These are phyloP conservation scores for Pardosa pseudoannulata DNA, from an alignment of 2,888 invertebrate genomes.

Conservation along the genomic window DNA sequence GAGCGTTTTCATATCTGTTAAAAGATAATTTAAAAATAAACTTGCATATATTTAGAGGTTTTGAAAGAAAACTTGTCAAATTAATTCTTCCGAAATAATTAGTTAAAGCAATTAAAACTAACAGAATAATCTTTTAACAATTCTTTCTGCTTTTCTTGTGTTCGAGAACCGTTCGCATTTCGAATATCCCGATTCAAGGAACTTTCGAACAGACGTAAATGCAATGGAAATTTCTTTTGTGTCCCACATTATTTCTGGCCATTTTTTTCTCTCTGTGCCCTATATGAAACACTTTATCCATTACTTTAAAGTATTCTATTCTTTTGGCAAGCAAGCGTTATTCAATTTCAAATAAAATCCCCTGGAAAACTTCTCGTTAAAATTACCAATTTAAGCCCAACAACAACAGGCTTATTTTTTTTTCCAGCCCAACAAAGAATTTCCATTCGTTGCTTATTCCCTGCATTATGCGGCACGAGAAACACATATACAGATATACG, in stretches of 20 bases:
- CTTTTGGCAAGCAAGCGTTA: neutral
- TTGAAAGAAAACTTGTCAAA: no score
- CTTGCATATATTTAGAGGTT: no score
- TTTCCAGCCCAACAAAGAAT: conserved; percentile 39
- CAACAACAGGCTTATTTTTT: conserved; percentile 36
- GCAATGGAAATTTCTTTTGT: conserved; percentile 3
- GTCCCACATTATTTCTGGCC: neutral
- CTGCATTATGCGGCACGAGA: conserved; percentile 36
- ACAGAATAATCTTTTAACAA: no score
- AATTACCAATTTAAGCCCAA: conserved; percentile 50
- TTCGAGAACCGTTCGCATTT: no score
- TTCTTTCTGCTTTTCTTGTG: no score
- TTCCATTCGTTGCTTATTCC: conserved; percentile 20
- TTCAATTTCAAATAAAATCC: conserved; percentile 9
- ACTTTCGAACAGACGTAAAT: neutral
- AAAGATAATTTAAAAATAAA: no score
- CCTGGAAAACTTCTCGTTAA: conserved; percentile 25
- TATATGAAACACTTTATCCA: neutral
- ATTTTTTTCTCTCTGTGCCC: neutral
- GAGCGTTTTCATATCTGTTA: no score
- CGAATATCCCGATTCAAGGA: neutral
- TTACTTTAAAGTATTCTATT: neutral
- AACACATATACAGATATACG: neutral
- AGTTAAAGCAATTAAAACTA: no score
- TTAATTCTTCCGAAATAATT: no score